phyloP scores from a whole-genome alignment of 2,113 vertebrate genomes.

The Trematocara variabile region DNA sequence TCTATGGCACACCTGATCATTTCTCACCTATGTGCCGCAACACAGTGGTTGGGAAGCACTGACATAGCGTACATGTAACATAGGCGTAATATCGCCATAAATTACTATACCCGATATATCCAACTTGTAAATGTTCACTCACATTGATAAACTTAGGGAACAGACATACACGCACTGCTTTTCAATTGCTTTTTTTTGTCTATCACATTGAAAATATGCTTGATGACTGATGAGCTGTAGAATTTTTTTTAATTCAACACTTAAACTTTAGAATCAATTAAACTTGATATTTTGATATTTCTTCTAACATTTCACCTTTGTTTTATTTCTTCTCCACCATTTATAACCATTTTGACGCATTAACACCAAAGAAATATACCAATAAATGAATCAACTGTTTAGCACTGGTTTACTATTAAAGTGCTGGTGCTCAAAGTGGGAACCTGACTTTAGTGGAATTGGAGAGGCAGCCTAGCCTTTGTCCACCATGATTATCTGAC shows the following conservation, averaged over 20 bases:
- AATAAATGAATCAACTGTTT: not conserved
- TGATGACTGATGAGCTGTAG: not conserved
- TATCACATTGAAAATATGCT: not conserved
- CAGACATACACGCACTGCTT: not conserved
- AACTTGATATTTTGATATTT: not conserved
- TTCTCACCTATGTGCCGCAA: too few relatives aligned
- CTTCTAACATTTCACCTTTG: not conserved
- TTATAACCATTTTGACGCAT: not conserved
- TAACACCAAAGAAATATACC: not conserved
- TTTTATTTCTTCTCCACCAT: not conserved
- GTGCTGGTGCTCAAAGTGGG: not conserved
- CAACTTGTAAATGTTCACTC: not conserved
- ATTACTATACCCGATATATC: not conserved
- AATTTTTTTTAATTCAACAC: not conserved
- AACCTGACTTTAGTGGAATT: not conserved
- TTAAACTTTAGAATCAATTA: not conserved
- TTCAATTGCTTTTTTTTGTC: not conserved
- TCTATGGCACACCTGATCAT: too few relatives aligned
- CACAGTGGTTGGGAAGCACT: too few relatives aligned
- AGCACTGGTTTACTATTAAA: not conserved
- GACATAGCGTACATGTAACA: too few relatives aligned
- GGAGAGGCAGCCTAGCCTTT: not conserved
- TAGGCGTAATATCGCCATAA: too few relatives aligned
- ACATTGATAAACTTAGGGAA: not conserved
- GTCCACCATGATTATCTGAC: not conserved